Evolutionary conservation across 2,797 vertebrate species (phyloP).

Genomic region (Rhinoraja longicauda): DNA sequence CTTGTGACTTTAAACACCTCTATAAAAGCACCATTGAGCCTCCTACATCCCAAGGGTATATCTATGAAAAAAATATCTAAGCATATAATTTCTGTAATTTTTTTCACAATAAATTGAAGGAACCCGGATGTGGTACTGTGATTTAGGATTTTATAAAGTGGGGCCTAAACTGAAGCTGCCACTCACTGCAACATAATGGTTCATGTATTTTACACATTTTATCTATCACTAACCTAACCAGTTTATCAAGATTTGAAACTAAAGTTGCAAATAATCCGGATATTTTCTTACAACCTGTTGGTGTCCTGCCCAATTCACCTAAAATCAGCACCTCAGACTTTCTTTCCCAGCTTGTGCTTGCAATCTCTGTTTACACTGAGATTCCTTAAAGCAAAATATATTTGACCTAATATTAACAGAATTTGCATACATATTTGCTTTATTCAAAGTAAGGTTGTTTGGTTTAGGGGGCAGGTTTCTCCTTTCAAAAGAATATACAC

Average conservation of each 20-base stretch:
- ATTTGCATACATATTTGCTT: background rate
- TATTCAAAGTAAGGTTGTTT: background rate
- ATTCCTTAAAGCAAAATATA: background rate
- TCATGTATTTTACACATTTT: background rate
- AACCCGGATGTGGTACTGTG: background rate
- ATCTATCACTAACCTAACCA: background rate
- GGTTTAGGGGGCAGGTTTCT: background rate
- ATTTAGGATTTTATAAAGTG: background rate
- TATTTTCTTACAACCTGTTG: background rate
- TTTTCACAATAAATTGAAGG: background rate
- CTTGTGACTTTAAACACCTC: too few species aligned
- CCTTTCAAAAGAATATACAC: too few species aligned
- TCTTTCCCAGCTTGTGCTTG: background rate
- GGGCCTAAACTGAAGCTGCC: background rate
- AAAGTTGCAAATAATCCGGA: background rate
- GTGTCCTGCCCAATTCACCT: background rate
- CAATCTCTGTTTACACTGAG: background rate
- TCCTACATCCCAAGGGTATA: too few species aligned
- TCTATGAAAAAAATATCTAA: too few species aligned
- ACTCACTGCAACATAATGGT: background rate
- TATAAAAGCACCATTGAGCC: too few species aligned
- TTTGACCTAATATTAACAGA: too few species aligned
- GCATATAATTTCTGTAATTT: background rate
- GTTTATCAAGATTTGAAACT: background rate
- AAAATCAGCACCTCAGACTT: background rate